These are phyloP conservation scores for Notarius quadriscutis DNA, from an alignment of 2,113 vertebrate species.

Conservation along the genomic window DNA sequence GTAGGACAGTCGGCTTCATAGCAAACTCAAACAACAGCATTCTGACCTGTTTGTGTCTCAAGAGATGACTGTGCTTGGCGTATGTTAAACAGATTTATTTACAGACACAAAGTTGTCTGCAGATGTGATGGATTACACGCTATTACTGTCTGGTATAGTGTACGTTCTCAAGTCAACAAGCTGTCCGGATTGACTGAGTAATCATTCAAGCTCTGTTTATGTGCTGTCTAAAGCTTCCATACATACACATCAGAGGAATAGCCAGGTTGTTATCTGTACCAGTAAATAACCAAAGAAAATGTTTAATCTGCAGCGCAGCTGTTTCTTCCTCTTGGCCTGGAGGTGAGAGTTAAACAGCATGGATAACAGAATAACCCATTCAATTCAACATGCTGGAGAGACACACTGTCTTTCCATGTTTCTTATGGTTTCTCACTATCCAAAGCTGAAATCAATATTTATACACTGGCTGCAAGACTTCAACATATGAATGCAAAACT, in stretches of 20 bases:
- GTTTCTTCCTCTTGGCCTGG: slow-evolving; percentile 29
- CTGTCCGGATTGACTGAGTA: not conserved
- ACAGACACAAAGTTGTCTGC: not conserved
- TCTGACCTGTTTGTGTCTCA: not conserved
- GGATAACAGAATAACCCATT: slow-evolving; percentile 28
- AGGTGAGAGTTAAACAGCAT: slow-evolving; percentile 23
- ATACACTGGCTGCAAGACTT: slow-evolving; percentile 5
- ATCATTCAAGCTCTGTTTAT: slow-evolving; percentile 26
- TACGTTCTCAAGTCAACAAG: not conserved
- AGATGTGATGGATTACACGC: slow-evolving; percentile 1
- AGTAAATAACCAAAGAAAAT: slow-evolving; percentile 49
- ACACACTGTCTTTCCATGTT: not conserved
- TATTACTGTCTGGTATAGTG: not conserved
- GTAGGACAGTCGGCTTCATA: not conserved
- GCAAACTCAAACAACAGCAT: not conserved
- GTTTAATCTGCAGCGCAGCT: slow-evolving; percentile 47
- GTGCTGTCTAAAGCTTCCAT: not conserved
- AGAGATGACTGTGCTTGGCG: not conserved
- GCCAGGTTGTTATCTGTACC: slow-evolving; percentile 21
- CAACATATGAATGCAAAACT: not conserved
- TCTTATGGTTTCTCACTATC: slow-evolving; percentile 14
- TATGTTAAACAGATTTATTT: not conserved
- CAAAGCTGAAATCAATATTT: slow-evolving; percentile 40
- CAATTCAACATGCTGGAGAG: slow-evolving; percentile 13
- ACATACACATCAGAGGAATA: slow-evolving; percentile 5